phyloP scores from a whole-genome alignment of 2,888 invertebrate genomes.

The Petrolisthes manimaculis region DNA sequence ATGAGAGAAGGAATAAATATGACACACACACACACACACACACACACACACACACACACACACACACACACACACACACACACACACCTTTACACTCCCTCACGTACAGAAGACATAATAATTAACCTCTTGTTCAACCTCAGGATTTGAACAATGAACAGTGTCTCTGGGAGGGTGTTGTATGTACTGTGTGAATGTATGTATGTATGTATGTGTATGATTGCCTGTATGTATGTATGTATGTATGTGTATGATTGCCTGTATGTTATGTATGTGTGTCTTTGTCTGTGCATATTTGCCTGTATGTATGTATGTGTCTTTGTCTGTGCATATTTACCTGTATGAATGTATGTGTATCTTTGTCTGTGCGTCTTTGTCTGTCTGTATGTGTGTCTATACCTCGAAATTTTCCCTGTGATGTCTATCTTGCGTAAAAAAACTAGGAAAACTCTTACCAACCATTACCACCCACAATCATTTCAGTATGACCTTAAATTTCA shows the following conservation, averaged over 20 bases:
- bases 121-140: too few species aligned
- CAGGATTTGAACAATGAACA: too few species aligned
- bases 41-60: constrained; percentile 13
- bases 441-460: too few species aligned
- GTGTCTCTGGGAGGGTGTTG: too few species aligned
- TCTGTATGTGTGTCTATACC: neutral
- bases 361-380: constrained; percentile 8
- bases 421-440: too few species aligned
- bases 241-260: constrained; percentile 5
- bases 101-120: too few species aligned
- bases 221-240: neutral
- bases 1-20: too few species aligned
- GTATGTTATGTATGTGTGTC: constrained; percentile 18
- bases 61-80: constrained; percentile 13
- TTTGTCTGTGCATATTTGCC: constrained; percentile 30
- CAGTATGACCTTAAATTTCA: too few species aligned
- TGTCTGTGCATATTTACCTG: constrained; percentile 36
- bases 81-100: neutral
- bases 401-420: constrained; percentile 3
- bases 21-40: neutral
- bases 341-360: constrained; percentile 27
- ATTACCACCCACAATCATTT: too few species aligned
- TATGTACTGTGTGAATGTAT: too few species aligned
- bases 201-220: constrained; percentile 14
- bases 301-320: constrained; percentile 31